Base-by-base conservation (phyloP, 2,888 invertebrate species). In the Microplitis manilae region DNA sequence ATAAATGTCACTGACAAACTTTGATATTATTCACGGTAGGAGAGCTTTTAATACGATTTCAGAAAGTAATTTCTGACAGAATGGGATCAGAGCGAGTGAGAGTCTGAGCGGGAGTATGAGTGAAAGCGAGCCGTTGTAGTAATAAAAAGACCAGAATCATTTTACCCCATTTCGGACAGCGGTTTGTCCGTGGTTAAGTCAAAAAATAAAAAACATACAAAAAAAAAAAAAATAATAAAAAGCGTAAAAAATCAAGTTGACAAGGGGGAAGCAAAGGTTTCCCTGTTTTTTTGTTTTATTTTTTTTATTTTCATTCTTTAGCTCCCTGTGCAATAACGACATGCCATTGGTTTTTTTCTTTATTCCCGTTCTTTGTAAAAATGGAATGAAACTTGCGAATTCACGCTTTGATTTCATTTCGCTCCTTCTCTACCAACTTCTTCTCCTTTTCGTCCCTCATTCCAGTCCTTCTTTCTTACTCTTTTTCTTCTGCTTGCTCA, bases 351-450 rank as follows among this genome's bases (percentile, higher is more conserved):
- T 82, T 84, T 74, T 39, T 69, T 70, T 65, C 20, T 67, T 71
- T 69, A 78, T 78, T 77, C 71, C 65, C 75, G 9, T 76, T 61
- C 61, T 76, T 73, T 67, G 40, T 40, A 78, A 73, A 69, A 76
- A 77, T 78, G 76, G 77, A 82, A 82, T 80, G 81, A 87, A 87
- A 88, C 86, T 88, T 87, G 84, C 85, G 86, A 87, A 86, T 87
- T 87, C 86, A 85, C 86, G 86, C 86, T 87, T 85, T 86, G 86
- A 87, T 87, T 89, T 85, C 84, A 84, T 79, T 79, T 79, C 77
- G 30, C 30, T 30, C 71, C 60, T 68, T 68, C 67, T 70, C 9
- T 64, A 20, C 40, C 20, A 64, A 41, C 59, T n/a, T 1, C 9
- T n/a, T 60, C 20, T 70, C 59, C 60, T 71, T 64, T 71, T 41